Base-by-base conservation (phyloP, 2,888 invertebrate species). In the Eurytoma adleriae region DNA sequence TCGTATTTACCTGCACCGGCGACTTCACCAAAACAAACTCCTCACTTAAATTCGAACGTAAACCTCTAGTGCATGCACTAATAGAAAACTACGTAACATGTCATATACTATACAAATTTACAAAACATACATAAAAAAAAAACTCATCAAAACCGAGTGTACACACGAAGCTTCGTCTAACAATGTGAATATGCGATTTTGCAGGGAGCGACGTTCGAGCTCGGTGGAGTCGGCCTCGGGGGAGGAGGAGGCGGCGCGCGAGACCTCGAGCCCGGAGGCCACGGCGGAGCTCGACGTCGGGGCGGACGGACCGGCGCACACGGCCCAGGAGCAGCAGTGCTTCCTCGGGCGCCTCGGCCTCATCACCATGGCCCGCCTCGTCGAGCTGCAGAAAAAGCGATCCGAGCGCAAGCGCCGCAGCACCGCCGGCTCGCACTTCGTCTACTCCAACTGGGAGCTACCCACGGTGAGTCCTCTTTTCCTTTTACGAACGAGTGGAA, bases 371-470 rank as follows among this genome's bases (percentile, higher is more conserved):
- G 91, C 91, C 56, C 89, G 90, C 18, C 91, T 89, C 82, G 89
- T 90, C 57, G 92, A 93, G 85, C 89, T 93, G 86, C 92, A 92
- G 84, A 92, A 92, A 81, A 91, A 91, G 82, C 88, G 92, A 72
- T 91, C 91, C 13, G 93, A 93, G 85, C 88, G 93, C 56, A 93
- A 92, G 84, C 88, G 92, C 50, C 88, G 93, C 57, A 92, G 93
- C 80, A 93, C 92, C 10, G 92, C 92, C 1, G 92, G 92, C 87
- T 92, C 92, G 1, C 92, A 93, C 82, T 93, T 92, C 85, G 89
- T 93, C 24, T 93, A 93, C 87, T 91, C 92, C 5, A 76, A 71
- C 18, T 76, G 79, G 79, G 75, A 80, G 52, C 20, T 74, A 27
- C 79, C 79, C 0, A 64, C 48, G 79, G 79, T 79, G 7, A 74